Evolutionary conservation across 2,113 vertebrate species (phyloP).

Genomic region (Colaptes auratus): DNA sequence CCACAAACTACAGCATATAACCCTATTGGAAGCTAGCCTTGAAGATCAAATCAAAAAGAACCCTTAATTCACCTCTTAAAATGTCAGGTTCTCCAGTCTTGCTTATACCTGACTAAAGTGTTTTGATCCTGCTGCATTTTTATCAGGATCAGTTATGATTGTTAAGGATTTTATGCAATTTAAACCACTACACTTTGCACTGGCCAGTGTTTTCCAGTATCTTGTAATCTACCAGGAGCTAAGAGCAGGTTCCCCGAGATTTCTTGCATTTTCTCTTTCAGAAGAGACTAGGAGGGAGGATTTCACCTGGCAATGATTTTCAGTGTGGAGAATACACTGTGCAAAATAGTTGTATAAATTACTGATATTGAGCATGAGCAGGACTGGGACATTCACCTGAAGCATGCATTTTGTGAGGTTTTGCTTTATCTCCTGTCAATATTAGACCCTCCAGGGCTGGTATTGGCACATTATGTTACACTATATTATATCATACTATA

Average conservation of each 20-base stretch:
- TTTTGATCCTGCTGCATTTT: slow-evolving; percentile 1
- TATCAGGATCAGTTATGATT: neutral
- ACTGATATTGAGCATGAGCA: neutral
- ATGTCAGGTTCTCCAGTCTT: neutral
- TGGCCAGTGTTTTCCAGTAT: neutral
- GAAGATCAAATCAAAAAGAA: neutral
- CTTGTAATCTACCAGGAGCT: neutral
- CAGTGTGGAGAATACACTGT: neutral
- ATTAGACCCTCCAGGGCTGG: neutral
- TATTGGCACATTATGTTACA: neutral
- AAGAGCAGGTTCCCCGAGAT: neutral
- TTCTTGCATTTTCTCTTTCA: neutral
- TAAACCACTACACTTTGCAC: neutral
- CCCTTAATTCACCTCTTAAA: neutral
- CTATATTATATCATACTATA: too few species aligned
- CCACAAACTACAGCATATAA: neutral
- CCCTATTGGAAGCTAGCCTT: neutral
- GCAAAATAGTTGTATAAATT: neutral
- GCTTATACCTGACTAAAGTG: neutral
- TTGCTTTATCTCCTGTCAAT: neutral
- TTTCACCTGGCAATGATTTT: neutral
- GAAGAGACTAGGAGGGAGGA: neutral
- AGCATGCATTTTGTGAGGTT: neutral
- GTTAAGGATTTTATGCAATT: neutral
- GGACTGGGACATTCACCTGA: neutral